Conservation (phyloP, 2,797 vertebrate species). For the Acanthopagrus latus region DNA sequence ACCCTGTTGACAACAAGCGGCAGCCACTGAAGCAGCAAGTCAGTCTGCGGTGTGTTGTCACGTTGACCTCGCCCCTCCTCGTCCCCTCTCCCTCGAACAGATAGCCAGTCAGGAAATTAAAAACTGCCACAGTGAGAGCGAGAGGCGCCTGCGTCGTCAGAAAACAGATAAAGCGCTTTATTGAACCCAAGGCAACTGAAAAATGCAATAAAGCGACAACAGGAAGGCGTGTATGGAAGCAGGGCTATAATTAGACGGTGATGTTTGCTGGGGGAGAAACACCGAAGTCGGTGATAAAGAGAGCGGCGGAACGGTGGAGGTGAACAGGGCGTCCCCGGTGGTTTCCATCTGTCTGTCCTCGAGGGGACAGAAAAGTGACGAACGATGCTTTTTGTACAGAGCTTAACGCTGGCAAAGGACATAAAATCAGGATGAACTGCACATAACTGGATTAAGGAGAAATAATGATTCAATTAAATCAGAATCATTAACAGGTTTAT, state of each 20-base stretch:
- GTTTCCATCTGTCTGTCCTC: constrained; percentile 23
- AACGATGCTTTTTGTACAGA: not conserved
- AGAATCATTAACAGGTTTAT: not conserved
- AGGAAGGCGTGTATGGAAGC: constrained; percentile 54
- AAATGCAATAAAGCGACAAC: constrained; percentile 74
- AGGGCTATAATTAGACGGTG: constrained; percentile 66
- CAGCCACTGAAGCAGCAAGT: constrained; percentile 44
- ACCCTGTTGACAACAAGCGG: constrained; percentile 28
- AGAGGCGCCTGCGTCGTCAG: constrained; percentile 56
- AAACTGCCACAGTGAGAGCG: constrained; percentile 57
- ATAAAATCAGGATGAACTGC: not conserved
- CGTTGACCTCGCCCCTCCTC: not conserved
- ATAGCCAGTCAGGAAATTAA: constrained; percentile 88
- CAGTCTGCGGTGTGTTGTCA: not conserved
- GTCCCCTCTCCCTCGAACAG: constrained; percentile 36
- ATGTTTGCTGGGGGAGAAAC: constrained; percentile 49
- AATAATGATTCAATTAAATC: not conserved
- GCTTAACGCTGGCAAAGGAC: not conserved
- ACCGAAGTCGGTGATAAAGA: constrained; percentile 13
- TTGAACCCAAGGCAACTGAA: constrained; percentile 68
- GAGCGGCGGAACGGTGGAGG: not conserved
- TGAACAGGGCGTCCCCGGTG: constrained; percentile 4
- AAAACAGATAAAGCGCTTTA: constrained; percentile 82
- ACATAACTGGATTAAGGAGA: not conserved
- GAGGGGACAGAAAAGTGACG: not conserved